These are phyloP conservation scores for Pandion haliaetus DNA, from an alignment of 2,113 vertebrate genomes.

Conservation along the genomic window DNA sequence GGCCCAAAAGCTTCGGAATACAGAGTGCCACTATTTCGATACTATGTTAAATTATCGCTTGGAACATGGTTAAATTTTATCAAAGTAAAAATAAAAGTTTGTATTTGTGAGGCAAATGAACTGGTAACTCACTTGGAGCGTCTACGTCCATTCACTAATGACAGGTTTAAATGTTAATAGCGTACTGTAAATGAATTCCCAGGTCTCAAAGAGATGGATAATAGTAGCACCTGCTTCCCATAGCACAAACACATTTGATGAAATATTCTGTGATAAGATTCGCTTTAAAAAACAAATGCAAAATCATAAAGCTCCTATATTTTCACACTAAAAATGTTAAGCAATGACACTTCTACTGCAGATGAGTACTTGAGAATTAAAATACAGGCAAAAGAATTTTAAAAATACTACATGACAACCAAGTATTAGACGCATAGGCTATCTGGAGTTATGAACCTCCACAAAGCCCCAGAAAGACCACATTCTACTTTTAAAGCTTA, in stretches of 20 bases:
- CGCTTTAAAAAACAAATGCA: not conserved
- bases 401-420: conserved; percentile 16
- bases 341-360: conserved; percentile 35
- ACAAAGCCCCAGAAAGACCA: conserved; percentile 20
- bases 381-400: conserved; percentile 28
- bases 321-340: conserved; percentile 37
- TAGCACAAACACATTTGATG: conserved; percentile 38
- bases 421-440: conserved; percentile 39
- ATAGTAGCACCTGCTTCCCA: conserved; percentile 52
- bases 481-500: conserved; percentile 21
- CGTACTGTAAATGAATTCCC: not conserved
- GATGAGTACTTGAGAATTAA: conserved; percentile 37
- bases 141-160: not conserved
- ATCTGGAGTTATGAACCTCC: conserved; percentile 2
- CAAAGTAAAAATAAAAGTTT: not conserved
- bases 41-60: not conserved
- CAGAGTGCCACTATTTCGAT: conserved; percentile 51
- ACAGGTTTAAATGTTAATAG: conserved; percentile 13
- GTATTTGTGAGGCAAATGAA: not conserved
- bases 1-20: not conserved
- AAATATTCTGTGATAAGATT: not conserved
- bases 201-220: not conserved
- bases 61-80: not conserved
- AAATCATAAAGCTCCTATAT: not conserved
- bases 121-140: not conserved